These are phyloP conservation scores for Zoanthus solanderi DNA, from an alignment of 92 coral and sea anemone species.

Conservation along the genomic window DNA sequence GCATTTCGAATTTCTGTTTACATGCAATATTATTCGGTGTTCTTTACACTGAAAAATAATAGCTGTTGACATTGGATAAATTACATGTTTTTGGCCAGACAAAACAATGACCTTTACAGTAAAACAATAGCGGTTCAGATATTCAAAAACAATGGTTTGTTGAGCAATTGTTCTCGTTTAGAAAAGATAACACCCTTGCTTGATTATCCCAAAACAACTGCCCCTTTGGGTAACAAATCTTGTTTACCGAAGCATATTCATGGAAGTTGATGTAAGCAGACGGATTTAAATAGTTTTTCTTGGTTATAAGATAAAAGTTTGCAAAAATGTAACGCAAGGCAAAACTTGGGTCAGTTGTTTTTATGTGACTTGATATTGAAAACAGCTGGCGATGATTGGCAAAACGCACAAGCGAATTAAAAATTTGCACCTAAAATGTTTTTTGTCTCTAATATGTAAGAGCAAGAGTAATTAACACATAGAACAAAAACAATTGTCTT, in stretches of 20 bases:
- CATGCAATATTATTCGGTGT: neutral
- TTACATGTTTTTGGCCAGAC: constrained; percentile 1
- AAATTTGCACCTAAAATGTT: neutral
- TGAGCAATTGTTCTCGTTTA: neutral
- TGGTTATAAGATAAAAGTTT: too few relatives aligned
- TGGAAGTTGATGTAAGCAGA: neutral
- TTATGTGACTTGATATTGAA: too few relatives aligned
- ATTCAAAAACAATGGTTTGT: constrained; percentile 10
- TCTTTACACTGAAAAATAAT: neutral
- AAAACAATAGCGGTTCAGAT: neutral
- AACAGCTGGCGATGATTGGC: too few relatives aligned
- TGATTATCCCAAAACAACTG: neutral
- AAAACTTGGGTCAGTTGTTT: too few relatives aligned
- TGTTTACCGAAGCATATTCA: neutral
- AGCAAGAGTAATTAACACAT: too few relatives aligned
- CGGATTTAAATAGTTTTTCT: too few relatives aligned
- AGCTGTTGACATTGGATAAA: constrained; percentile 15
- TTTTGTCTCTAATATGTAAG: neutral
- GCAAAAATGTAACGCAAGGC: too few relatives aligned
- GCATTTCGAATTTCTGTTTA: too few relatives aligned
- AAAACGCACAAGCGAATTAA: neutral
- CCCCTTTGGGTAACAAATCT: neutral
- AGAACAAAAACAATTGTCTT: neutral
- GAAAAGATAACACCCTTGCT: neutral
- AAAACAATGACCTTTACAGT: constrained; percentile 3